phyloP scores from a whole-genome alignment of 2,888 invertebrate genomes.

The Bedellia somnulentella region DNA sequence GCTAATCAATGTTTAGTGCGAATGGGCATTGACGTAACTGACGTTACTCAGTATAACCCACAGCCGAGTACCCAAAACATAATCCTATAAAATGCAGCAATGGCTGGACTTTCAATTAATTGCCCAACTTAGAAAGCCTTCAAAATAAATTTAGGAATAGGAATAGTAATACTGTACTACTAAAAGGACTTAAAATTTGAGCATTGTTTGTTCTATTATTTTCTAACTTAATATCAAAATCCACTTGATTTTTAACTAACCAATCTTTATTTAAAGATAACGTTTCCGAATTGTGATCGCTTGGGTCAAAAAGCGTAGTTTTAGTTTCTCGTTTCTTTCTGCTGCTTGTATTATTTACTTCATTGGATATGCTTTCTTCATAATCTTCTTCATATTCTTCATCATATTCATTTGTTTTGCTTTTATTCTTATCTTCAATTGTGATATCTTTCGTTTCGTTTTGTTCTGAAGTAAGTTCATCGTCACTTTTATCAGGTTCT shows the following conservation, averaged over 20 bases:
- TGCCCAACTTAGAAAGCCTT: slow-evolving; percentile 17
- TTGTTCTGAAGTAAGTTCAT: slow-evolving; percentile 25
- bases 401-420: slow-evolving; percentile 14
- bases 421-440: slow-evolving; percentile 12
- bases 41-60: slow-evolving; percentile 11
- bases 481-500: slow-evolving; percentile 14
- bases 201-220: slow-evolving; percentile 5
- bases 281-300: slow-evolving; percentile 24
- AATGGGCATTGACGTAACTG: neutral
- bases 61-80: slow-evolving; percentile 15
- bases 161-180: slow-evolving; percentile 21
- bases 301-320: slow-evolving; percentile 29
- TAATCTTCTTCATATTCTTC: slow-evolving; percentile 16
- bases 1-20: too few species aligned
- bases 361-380: slow-evolving; percentile 4
- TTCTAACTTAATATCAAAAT: slow-evolving; percentile 17
- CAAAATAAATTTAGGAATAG: slow-evolving; percentile 24
- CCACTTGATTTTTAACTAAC: slow-evolving; percentile 26
- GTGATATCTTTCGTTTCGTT: slow-evolving; percentile 18
- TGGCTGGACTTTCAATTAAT: slow-evolving; percentile 41
- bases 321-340: slow-evolving; percentile 30
- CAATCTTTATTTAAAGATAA: slow-evolving; percentile 20
- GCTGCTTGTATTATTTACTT: slow-evolving; percentile 5
- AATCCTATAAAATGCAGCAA: slow-evolving; percentile 38
- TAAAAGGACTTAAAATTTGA: neutral